Evolutionary conservation across 2,113 vertebrate species (phyloP), one percentile per base, ranked within the genome.

Genomic region (Pteropus alecto): DNA sequence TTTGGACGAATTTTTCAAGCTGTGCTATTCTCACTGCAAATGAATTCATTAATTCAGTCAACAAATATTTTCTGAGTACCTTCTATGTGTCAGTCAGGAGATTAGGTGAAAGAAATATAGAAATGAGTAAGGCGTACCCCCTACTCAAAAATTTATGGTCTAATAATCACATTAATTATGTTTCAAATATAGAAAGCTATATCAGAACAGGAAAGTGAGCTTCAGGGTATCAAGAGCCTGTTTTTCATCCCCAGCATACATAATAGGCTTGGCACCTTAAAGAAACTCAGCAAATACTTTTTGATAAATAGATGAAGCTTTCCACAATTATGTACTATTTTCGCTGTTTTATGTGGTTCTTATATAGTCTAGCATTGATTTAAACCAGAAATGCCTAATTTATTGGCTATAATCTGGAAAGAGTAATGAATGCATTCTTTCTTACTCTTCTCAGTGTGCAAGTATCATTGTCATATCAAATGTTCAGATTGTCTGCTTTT

Each of bases 131-230:
- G 35, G 1, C 30, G 83, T 48, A 63, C 2, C 12, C 2, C 24
- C 21, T 26, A 86, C 70, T 73, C 7, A 95, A 87, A 92, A 83
- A 60, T 35, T 2, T 87, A 24, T 76, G 46, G 11, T 76, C 76
- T 87, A 90, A 94, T 94, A 89, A 93, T 83, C 76, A 79, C 13
- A 79, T 87, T 56, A 90, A 83, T 87, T 84, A 87, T 90, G 30
- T 96, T 90, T 94, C n/a, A 90, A 41, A 79, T 78, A 56, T 74
- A 77, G 68, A 87, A 93, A 93, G 21, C 41, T 90, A 1, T 19
- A 54, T 84, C 78, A 58, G 85, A 90, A 94, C 41, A 35, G 60
- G 33, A 58, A 90, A 21, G 41, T 84, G 74, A 90, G 14, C 19
- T 67, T 94, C 30, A 74, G 28, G 35, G 1, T 43, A 61, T 70